These are phyloP conservation scores for Rhinogobius similis DNA, from an alignment of 2,113 vertebrate species.

Conservation along the genomic window DNA sequence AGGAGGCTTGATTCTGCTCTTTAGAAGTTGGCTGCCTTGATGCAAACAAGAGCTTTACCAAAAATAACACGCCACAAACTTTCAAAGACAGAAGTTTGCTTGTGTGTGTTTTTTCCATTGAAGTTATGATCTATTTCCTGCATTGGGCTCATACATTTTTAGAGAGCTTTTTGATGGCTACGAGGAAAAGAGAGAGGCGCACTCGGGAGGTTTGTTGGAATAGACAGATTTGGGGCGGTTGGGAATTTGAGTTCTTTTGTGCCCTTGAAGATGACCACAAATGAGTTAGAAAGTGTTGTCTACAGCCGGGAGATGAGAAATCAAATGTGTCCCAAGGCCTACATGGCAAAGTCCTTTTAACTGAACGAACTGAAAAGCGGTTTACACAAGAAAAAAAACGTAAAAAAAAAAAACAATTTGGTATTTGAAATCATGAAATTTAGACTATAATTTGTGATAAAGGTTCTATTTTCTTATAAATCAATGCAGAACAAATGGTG, in stretches of 20 bases:
- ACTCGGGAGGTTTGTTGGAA: conserved; percentile 45
- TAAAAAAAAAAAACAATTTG: too few species aligned
- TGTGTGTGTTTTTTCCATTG: conserved; percentile 39
- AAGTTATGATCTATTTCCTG: conserved; percentile 59
- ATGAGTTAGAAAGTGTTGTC: conserved; percentile 25
- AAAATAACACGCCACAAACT: conserved; percentile 67
- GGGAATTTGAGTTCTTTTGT: conserved; percentile 55
- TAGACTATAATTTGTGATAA: too few species aligned
- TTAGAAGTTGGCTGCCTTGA: conserved; percentile 61
- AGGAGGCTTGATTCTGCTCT: conserved; percentile 48
- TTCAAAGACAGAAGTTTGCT: conserved; percentile 58
- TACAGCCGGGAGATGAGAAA: conserved; percentile 17
- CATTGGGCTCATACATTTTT: conserved; percentile 42
- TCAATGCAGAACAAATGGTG: too few species aligned
- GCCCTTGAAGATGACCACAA: conserved; percentile 55
- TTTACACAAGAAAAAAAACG: too few species aligned
- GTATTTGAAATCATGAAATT: too few species aligned
- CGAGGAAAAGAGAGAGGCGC: conserved; percentile 29
- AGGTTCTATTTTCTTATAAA: too few species aligned
- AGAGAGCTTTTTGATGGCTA: conserved; percentile 41
- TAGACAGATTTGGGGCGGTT: conserved; percentile 64
- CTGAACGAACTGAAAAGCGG: too few species aligned
- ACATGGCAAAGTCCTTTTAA: too few species aligned
- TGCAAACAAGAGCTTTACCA: conserved; percentile 65
- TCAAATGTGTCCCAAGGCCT: conserved; percentile 13